These are phyloP conservation scores for Esox niger DNA, from an alignment of 2,113 vertebrate genomes.

Conservation along the genomic window DNA sequence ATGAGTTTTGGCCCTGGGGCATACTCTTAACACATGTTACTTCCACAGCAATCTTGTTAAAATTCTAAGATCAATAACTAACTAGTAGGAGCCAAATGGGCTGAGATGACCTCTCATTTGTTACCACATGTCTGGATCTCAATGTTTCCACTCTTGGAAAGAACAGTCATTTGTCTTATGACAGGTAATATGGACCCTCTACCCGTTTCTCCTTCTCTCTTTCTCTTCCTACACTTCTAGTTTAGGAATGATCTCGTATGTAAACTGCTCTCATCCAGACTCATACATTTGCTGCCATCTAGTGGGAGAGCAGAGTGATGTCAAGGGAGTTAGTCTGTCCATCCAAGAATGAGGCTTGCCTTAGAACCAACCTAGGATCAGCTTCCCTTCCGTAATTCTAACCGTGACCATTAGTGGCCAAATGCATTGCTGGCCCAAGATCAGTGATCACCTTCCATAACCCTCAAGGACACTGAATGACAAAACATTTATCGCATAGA, in stretches of 20 bases:
- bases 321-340: no score
- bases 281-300: slow-evolving; percentile 32
- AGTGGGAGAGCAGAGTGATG: slow-evolving; percentile 10
- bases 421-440: no score
- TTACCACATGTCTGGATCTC: background rate
- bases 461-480: no score
- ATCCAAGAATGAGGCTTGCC: no score
- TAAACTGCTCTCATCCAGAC: background rate
- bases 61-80: background rate
- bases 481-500: background rate
- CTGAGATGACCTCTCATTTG: background rate
- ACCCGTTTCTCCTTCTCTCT: background rate
- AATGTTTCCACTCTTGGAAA: background rate
- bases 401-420: no score
- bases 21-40: background rate
- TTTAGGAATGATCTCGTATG: background rate
- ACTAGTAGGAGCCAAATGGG: background rate
- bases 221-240: no score
- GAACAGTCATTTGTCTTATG: background rate
- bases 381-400: no score
- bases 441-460: no score
- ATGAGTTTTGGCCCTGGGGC: background rate
- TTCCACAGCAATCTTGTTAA: background rate
- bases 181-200: slow-evolving; percentile 5
- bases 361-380: no score